phyloP scores from a whole-genome alignment of 2,113 vertebrate genomes.

The Nyctereutes procyonoides region DNA sequence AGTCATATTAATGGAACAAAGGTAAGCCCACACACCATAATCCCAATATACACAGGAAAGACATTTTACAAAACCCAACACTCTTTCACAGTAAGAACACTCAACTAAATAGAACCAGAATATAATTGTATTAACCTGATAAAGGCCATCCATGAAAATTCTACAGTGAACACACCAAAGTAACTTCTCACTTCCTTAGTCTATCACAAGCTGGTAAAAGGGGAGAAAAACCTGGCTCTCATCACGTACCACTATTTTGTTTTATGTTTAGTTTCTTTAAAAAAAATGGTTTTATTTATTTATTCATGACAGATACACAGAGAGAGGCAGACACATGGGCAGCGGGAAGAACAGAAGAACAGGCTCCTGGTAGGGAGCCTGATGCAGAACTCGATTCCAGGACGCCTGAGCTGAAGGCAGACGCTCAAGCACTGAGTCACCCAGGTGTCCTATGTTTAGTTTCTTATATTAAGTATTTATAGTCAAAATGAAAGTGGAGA shows the following conservation, averaged over 20 bases:
- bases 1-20: background rate
- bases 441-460: background rate
- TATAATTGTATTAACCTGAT: background rate
- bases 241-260: background rate
- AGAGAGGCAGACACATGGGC: too few relatives aligned
- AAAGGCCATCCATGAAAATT: background rate
- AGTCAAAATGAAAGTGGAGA: background rate
- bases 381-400: too few relatives aligned
- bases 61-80: slow-evolving; percentile 3
- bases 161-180: background rate
- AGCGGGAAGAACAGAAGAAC: too few relatives aligned
- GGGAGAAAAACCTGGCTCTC: background rate
- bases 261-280: background rate
- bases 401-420: too few relatives aligned
- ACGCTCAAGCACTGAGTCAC: too few relatives aligned
- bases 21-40: background rate
- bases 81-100: background rate
- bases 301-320: too few relatives aligned
- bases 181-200: background rate
- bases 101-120: background rate
- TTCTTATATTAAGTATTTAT: background rate
- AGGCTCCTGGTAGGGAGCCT: too few relatives aligned
- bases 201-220: background rate
- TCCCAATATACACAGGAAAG: background rate
- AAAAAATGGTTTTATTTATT: too few relatives aligned